Evolutionary conservation across 1,140 invertebrate genomes (phyloP).

Genomic region (Hyles vespertilio): DNA sequence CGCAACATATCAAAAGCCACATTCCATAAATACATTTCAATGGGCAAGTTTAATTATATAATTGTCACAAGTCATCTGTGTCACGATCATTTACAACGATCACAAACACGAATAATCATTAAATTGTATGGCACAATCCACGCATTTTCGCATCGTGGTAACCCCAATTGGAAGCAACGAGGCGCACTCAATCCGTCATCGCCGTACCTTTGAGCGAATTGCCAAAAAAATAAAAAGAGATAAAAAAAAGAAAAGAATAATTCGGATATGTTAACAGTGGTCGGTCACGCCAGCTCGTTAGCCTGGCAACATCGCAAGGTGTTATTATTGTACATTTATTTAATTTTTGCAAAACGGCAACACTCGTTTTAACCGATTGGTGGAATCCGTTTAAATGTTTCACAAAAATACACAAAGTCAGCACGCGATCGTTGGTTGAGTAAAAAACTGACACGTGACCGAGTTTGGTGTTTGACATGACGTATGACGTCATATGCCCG

Average conservation of each 20-base stretch:
- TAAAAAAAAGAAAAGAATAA: slow-evolving; percentile 26
- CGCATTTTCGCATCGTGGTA: not conserved
- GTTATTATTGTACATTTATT: slow-evolving; percentile 61
- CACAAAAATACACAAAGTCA: slow-evolving; percentile 47
- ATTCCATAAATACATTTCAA: too few relatives aligned
- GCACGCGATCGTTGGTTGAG: slow-evolving; percentile 33
- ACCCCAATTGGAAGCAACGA: slow-evolving; percentile 9
- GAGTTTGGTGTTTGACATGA: too few relatives aligned
- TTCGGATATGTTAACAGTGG: slow-evolving; percentile 39
- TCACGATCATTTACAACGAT: too few relatives aligned
- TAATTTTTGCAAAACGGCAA: slow-evolving; percentile 51
- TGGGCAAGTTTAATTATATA: too few relatives aligned
- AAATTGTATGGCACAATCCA: too few relatives aligned
- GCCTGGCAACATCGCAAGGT: slow-evolving; percentile 31
- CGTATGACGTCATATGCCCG: too few relatives aligned
- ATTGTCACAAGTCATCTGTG: too few relatives aligned
- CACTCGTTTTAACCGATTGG: slow-evolving; percentile 38
- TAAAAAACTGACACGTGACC: too few relatives aligned
- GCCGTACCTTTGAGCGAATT: slow-evolving; percentile 15
- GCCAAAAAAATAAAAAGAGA: slow-evolving; percentile 14
- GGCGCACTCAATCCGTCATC: slow-evolving; percentile 23
- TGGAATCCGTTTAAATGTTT: slow-evolving; percentile 34
- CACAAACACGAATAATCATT: too few relatives aligned
- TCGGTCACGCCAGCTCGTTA: slow-evolving; percentile 54
- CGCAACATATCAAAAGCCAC: too few relatives aligned